Evolutionary conservation across 2,888 invertebrate species (phyloP), one percentile per base, ranked within the genome.

Genomic region (Hecatera dysodea): DNA sequence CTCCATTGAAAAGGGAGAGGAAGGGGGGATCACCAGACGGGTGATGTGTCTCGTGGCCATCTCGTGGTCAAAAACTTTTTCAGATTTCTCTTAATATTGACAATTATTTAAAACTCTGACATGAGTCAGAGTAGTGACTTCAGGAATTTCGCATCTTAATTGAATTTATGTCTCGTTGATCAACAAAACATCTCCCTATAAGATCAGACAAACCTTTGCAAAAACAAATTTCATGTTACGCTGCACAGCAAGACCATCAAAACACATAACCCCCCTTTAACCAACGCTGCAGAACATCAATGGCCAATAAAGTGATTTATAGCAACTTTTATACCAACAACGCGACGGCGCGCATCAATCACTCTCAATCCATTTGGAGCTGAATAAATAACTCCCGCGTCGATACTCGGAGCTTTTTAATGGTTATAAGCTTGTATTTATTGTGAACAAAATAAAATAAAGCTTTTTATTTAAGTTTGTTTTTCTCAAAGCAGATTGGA

Each of bases 361-460:
- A 84, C 88, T 86, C 80, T 81, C 88, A 76, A 82, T 82, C 88
- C 89, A 89, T 89, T 89, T 86, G 85, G 79, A 85, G 78, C 72
- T 70, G 85, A 82, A 87, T 84, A 86, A 86, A 87, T 86, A 86
- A 85, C 81, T 71, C 75, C 60, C 68, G 64, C 72, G 86, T 83
- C 82, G 83, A 85, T 83, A 82, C 78, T 73, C 75, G 69, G 56
- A 73, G 73, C 75, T 72, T 85, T 83, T 85, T 83, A 86, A 86
- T 87, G 80, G 75, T 76, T 77, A 78, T 78, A 64, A 72, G 63
- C 67, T 63, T 70, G 48, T 66, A 74, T 79, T 83, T 82, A 84
- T 84, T 82, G 67, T 78, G 66, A 71, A 72, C 68, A 66, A 68
- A 71, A 73, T 71, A 53, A 66, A 70, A 52, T 48, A 22, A 22